Evolutionary conservation across 37 sponge, comb jelly and placozoan genomes (phyloP), one percentile per base, ranked within the genome.

Genomic region (Crambe crambe): DNA sequence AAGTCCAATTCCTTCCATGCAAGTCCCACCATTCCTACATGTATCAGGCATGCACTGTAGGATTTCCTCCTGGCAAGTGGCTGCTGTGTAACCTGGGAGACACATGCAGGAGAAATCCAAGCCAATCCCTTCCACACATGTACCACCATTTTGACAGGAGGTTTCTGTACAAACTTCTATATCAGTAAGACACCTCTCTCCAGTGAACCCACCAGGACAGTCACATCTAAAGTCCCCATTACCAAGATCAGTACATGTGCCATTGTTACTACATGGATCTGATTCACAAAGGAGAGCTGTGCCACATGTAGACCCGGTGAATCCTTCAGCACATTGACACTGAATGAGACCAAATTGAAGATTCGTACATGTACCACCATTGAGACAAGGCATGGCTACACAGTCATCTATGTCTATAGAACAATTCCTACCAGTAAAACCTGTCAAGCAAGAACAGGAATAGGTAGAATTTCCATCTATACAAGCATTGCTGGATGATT

Each of bases 191-290:
- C 89, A 88, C 8, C 17, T 39, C 9, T 78, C 70, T 29, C 89
- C 89, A 70, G 75, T 77, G 27, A 79, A 89, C 2, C 83, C 84
- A 30, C 4, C 17, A 63, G 26, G 31, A 78, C 89, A 89, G 42
- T 40, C 38, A 82, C 89, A 89, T 1, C 59, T 75, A 44, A 2
- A 37, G 21, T 25, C 40, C 4, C 36, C 57, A 27, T 43, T 34
- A 15, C 90, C 90, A 38, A 61, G 68, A 32, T 90, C 85, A 22
- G 32, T 51, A 63, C 90, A 90, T 0, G 90, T 90, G 22, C 90
- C 90, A 42, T 81, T 82, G 80, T 89, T 89, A 12, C 54, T 17
- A 79, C 89, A 70, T 31, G 68, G 35, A 17, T 67, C 42, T 38
- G 17, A 5, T 22, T 31, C 34, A 41, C 85, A 70, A 47, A 70